Evolutionary conservation across 2,113 vertebrate species (phyloP).

Genomic region (Notothenia rossii): DNA sequence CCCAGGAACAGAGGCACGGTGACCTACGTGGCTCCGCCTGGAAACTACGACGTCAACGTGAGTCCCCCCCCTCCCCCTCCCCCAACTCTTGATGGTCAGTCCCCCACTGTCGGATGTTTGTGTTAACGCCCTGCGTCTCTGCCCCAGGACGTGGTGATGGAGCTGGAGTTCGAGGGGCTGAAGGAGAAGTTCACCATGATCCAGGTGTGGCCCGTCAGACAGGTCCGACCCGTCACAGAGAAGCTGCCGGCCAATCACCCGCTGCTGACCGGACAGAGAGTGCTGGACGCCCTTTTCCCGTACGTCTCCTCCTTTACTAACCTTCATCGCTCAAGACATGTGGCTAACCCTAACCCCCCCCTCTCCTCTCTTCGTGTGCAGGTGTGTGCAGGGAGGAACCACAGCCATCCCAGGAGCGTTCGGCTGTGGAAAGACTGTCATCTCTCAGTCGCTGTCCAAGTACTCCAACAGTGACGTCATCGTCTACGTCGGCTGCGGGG

Average conservation of each 20-base stretch:
- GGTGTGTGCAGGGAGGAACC: conserved; percentile 98
- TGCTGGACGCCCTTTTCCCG: conserved; percentile 97
- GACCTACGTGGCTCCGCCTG: conserved; percentile 94
- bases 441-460: conserved; percentile 97
- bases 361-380: conserved; percentile 51
- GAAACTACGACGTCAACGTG: conserved; percentile 93
- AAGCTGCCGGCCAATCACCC: conserved; percentile 96
- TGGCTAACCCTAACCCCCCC: background rate
- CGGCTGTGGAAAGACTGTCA: conserved; percentile 98
- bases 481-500: conserved; percentile 97
- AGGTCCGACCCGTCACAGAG: conserved; percentile 96
- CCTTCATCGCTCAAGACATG: background rate
- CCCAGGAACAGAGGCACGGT: conserved; percentile 94
- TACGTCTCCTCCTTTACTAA: conserved; percentile 75
- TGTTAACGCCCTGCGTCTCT: conserved; percentile 17
- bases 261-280: conserved; percentile 94
- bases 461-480: conserved; percentile 99
- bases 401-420: conserved; percentile 98
- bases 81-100: background rate
- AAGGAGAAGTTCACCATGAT: conserved; percentile 98
- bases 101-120: background rate
- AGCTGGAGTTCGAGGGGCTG: conserved; percentile 95
- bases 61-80: conserved; percentile 64
- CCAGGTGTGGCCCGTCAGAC: conserved; percentile 97
- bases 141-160: conserved; percentile 93